Evolutionary conservation across 2,888 invertebrate species (phyloP), one percentile per base, ranked within the genome.

Genomic region (Limulus polyphemus): DNA sequence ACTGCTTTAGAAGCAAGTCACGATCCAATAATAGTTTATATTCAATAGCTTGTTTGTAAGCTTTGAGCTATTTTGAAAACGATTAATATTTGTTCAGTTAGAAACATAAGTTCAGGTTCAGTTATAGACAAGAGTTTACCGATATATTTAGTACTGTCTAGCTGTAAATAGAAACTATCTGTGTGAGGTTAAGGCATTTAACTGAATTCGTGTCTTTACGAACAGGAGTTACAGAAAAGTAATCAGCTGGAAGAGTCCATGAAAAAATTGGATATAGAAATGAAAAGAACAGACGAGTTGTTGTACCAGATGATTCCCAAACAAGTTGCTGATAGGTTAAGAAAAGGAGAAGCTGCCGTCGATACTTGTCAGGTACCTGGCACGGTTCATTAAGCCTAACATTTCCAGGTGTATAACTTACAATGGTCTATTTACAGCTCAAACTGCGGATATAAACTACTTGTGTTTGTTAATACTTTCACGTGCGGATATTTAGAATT

Each of bases 281-380:
- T 97, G 91, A 85, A 87, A 72, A 81, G 93, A 66, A 97, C 97
- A 0, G 97, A 98, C 74, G 92, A 94, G 72, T 79, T 98, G 47
- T 79, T 98, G 1, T 98, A 98, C 77, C 97, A 98, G 80, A 97
- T 98, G 95, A 95, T 98, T 80, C 98, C 98, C 48, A 94, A 93
- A 75, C 90, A 93, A 74, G 97, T 98, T 9, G 97, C 97, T 0
- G 95, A 95, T 76, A 81, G 94, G 56, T 80, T 98, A 60, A 79
- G 97, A 69, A 86, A 87, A 60, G 98, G 98, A n/a, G 92, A 91
- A 77, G 91, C 90, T 73, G 90, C 97, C 0, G 92, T 95, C 59
- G 92, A 91, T 71, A 97, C 97, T 13, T 98, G 97, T 75, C 92
- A 98, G 84, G 97, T 97, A 74, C 70, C 32, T 32, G 32, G 32